Evolutionary conservation across 2,113 vertebrate genomes (phyloP), one percentile per base, ranked within the genome.

Genomic region (Lipophrys pholis): DNA sequence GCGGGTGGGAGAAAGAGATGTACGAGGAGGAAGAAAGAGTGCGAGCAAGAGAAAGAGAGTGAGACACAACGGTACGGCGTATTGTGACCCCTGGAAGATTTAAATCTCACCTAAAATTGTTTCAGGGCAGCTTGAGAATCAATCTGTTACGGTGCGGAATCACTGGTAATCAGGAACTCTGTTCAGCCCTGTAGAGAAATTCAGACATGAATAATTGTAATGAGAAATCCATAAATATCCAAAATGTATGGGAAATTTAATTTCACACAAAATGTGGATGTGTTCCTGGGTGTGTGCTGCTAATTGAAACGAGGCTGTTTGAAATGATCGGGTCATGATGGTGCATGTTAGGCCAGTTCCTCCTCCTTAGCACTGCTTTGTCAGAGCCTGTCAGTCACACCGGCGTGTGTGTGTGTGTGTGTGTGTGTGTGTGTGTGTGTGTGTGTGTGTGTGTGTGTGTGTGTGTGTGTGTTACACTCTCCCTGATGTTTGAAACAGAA

Each of bases 51-150:
- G 6, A 15, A 15, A 16, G 11, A 10, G 38, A 4, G 5, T 10
- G 62, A 9, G 10, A 17, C 10, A 17, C 10, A 15, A 38, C 3
- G 48, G 17, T 30, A 16, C 38, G 40, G 16, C 54, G 43, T 0
- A 1, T 21, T 39, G 40, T 81, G 76, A 85, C 58, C 78, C 67
- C 14, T 14, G 6, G 21, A 39, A 57, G 70, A 83, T 81, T 68
- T 71, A 71, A 80, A 83, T 82, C 59, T 67, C 42, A 41, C 53
- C 58, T 64, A 8, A 70, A 76, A 74, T 75, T 61, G 58, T 66
- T 84, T 76, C 69, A 61, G 70, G 21, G 3, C 36, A 57, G 21
- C 65, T 55, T 76, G 58, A 65, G 62, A 86, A 76, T 80, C 73
- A 69, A 45, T 78, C 39, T 58, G 68, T 6, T 11, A 1, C 2